phyloP scores from a whole-genome alignment of 2,888 invertebrate genomes.

The Chaitophorus viminalis region DNA sequence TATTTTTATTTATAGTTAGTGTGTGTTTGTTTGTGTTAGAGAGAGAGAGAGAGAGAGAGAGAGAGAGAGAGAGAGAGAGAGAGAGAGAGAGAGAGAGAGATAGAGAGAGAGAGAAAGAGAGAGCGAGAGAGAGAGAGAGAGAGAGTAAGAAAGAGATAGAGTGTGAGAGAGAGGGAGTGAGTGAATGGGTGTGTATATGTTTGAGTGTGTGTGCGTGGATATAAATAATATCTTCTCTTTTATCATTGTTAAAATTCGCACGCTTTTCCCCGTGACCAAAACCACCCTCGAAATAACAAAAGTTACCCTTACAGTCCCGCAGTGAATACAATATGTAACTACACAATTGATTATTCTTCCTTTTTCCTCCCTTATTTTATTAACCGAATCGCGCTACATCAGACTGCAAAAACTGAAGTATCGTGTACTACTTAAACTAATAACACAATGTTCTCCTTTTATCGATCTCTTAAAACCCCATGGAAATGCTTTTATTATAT shows the following conservation, averaged over 20 bases:
- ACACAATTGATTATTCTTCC: constrained; percentile 56
- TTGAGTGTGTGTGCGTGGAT: not conserved
- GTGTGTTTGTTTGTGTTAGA: not conserved
- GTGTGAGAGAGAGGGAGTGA: too few relatives aligned
- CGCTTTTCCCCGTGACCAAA: constrained; percentile 49
- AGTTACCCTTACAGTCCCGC: constrained; percentile 36
- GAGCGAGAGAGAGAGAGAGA: too few relatives aligned
- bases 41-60: too few relatives aligned
- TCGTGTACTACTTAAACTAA: constrained; percentile 47
- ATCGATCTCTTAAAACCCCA: constrained; percentile 35
- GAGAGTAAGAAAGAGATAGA: too few relatives aligned
- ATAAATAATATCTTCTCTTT: constrained; percentile 58
- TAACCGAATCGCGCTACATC: constrained; percentile 53
- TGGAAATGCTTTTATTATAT: constrained; percentile 33
- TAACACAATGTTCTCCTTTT: constrained; percentile 45
- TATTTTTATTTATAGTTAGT: too few relatives aligned
- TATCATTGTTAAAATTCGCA: constrained; percentile 61
- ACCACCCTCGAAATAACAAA: constrained; percentile 56
- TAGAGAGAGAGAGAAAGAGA: too few relatives aligned
- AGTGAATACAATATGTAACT: constrained; percentile 45
- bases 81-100: too few relatives aligned
- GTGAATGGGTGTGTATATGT: too few relatives aligned
- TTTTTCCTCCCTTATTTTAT: constrained; percentile 58
- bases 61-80: too few relatives aligned
- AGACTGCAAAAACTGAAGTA: constrained; percentile 11